A percentile compares a stretch with the other conserved stretches of the same genome.
phyloP scores from a whole-genome alignment of 1,140 invertebrate species.

The Rhopalosiphum padi region DNA sequence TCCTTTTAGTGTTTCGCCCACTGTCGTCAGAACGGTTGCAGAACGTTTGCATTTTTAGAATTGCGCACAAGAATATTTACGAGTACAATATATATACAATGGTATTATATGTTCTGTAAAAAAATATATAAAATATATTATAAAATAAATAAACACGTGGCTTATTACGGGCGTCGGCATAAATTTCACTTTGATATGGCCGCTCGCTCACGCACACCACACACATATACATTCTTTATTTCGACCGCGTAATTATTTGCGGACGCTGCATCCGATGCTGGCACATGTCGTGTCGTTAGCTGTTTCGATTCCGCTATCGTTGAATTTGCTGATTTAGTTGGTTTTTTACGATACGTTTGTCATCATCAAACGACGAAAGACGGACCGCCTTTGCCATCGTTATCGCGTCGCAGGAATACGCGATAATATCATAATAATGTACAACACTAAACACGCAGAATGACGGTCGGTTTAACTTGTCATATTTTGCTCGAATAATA shows the following conservation, averaged over 20 bases:
- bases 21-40: not conserved
- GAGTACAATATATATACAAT: not conserved
- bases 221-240: not conserved
- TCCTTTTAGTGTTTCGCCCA: not conserved
- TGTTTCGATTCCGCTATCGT: not conserved
- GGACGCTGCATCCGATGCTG: not conserved
- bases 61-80: not conserved
- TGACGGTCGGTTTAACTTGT: too few relatives aligned
- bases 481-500: not conserved
- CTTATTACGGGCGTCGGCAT: not conserved
- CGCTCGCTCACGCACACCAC: not conserved
- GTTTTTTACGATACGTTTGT: not conserved
- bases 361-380: not conserved
- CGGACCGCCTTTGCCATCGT: not conserved
- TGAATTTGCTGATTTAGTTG: not conserved
- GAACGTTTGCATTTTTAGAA: not conserved
- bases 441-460: not conserved
- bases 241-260: not conserved
- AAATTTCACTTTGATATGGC: constrained; percentile 10
- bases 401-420: not conserved
- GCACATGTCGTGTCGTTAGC: not conserved
- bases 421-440: not conserved
- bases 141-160: constrained; percentile 10
- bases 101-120: not conserved
- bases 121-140: not conserved